Base-by-base conservation (phyloP, 2,888 invertebrate genomes). In the Latrodectus hesperus region DNA sequence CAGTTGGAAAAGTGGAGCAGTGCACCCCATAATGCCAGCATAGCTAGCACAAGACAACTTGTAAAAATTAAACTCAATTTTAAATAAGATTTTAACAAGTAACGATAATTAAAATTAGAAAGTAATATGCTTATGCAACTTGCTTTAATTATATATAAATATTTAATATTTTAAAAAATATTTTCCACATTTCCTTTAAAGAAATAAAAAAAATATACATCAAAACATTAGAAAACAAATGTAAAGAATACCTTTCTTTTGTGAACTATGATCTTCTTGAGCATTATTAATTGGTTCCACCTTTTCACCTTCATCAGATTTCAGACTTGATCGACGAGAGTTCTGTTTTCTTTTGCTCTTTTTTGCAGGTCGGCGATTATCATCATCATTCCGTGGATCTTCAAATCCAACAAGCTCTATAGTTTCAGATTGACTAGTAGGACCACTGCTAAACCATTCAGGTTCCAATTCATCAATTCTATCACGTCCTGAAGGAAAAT, bases 371-470 rank as follows among this genome's bases (percentile, higher is more conserved):
- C 81, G 79, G n/a, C 73, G 74, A 22, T 52, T 67, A 53, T 89
- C 80, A n/a, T 89, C 88, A 38, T 84, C 88, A 71, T 85, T 53
- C 10, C 74, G 64, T 52, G 75, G 91, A 79, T 96, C 96, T 91
- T 98, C 97, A 93, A 98, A 98, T 22, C 98, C 98, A 74, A 96
- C 95, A 90, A 98, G 93, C 92, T 98, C 98, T 91, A 98, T 98
- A 64, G 96, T 97, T 91, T 98, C 98, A 91, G 95, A 93, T 92
- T 97, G 96, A 89, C 97, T 97, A 89, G 96, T 96, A 72, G 98
- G 98, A 71, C 98, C 98, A 88, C 92, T 91, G 85, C 93, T 93
- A 91, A 94, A 95, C 96, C 98, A 98, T 93, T 98, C 97, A 5
- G 98, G 98, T 92, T 97, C 96, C 90, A 94, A 94, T 70, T 90